Conservation (phyloP, 2,797 vertebrate genomes). For the Rhabdomys pumilio region DNA sequence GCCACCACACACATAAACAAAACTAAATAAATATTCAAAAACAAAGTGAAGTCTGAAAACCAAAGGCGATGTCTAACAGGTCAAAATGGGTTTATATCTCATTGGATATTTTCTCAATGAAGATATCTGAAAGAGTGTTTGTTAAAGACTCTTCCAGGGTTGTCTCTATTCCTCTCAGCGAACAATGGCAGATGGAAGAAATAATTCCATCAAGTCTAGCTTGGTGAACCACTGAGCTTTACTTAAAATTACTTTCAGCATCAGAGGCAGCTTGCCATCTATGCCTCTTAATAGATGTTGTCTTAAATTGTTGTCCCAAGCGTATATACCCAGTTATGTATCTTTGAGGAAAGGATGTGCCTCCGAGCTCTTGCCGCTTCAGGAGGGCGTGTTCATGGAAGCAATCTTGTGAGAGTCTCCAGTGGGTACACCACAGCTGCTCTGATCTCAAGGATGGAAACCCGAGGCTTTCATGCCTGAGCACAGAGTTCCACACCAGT, state of each 20-base stretch:
- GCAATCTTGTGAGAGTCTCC: background rate
- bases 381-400: background rate
- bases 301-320: background rate
- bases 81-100: background rate
- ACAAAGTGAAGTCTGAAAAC: background rate
- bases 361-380: background rate
- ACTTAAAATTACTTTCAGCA: background rate
- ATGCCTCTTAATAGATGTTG: too few species aligned
- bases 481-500: background rate
- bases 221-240: background rate
- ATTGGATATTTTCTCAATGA: background rate
- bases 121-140: slow-evolving; percentile 13
- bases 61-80: background rate
- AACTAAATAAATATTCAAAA: background rate
- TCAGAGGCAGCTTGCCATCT: background rate
- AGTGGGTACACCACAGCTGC: background rate
- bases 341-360: background rate
- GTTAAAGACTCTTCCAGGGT: background rate
- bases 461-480: background rate
- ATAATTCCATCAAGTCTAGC: background rate
- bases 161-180: background rate
- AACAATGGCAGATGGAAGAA: background rate
- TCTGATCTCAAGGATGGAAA: background rate
- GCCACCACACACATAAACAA: background rate
- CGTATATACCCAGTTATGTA: background rate